Base-by-base conservation (phyloP, 2,888 invertebrate genomes). In the Pollenia amentaria region DNA sequence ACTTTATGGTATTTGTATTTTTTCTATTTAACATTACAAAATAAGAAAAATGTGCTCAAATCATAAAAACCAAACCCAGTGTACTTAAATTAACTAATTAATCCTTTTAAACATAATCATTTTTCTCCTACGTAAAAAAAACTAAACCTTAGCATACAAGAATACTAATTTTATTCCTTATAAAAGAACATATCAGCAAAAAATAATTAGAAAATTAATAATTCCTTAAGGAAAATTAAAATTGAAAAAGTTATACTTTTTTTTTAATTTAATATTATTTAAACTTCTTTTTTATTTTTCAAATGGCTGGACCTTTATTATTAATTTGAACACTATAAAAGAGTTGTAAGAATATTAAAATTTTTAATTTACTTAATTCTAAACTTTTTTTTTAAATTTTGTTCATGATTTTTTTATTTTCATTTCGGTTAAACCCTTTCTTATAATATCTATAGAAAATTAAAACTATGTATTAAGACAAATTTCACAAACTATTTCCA, bases 151-250 rank as follows among this genome's bases (percentile, higher is more conserved):
- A 51, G 21, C 40, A 70, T 69, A 51, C 55, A 57, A 57, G 44
- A 64, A 86, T 80, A 85, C 67, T 84, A 65, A 73, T 75, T 77
- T 70, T 46, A 87, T 87, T 87, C 87, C 87, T 87, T 55, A 69
- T 75, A 72, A 72, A 84, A 67, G 44, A 53, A 84, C 87, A 87
- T 87, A 87, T 87, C 87, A 87, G 46, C 46, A 78, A 70, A 29
- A 70, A 64, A 21, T n/a, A 21, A 21, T 11, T 78, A 82, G 69
- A 72, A 69, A 82, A 55, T 60, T 57, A 72, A 77, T 67, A 51
- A 53, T 77, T 81, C 46, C 44, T 44, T 62, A 40, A 84, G 65
- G 69, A 40, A 57, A 60, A 60, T 67, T 16, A 62, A 76, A 53
- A 55, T 48, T 18, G 57, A 70, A 48, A 46, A 18, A 11, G 18